A percentile compares a stretch with the other conserved stretches of the same genome.
Conservation (phyloP, 2,113 vertebrate species). For the Eurystomus gularis region DNA sequence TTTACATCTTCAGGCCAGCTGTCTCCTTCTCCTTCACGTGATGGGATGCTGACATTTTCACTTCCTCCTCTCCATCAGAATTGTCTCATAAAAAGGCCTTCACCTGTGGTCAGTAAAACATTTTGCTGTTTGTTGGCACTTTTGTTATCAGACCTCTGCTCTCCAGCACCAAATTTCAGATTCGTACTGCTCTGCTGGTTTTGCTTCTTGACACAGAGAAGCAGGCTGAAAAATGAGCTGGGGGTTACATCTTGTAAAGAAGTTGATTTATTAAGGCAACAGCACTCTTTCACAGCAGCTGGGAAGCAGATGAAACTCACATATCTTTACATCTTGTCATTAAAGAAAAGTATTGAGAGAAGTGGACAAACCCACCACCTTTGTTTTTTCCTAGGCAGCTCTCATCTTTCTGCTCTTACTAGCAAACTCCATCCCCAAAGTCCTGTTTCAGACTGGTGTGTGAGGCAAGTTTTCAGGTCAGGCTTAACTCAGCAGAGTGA, state of each 20-base stretch:
- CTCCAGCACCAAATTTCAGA: slow-evolving; percentile 43
- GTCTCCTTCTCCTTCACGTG: not conserved
- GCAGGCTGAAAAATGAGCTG: slow-evolving; percentile 29
- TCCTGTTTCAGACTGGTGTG: not conserved
- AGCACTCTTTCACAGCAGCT: not conserved
- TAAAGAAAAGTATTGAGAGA: not conserved
- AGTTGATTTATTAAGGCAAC: slow-evolving; percentile 47
- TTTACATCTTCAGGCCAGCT: not conserved
- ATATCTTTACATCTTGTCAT: not conserved
- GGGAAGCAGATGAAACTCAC: not conserved
- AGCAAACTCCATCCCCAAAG: not conserved
- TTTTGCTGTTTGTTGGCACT: not conserved
- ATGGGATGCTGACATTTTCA: not conserved
- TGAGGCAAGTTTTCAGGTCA: not conserved
- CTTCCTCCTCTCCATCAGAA: slow-evolving; percentile 38
- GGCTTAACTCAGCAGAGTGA: not conserved
- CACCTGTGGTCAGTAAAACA: slow-evolving; percentile 39
- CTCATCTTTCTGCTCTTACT: not conserved
- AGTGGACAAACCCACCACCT: not conserved
- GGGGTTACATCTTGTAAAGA: not conserved
- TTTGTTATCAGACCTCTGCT: slow-evolving; percentile 47
- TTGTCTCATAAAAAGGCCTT: slow-evolving; percentile 11
- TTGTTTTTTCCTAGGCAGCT: not conserved
- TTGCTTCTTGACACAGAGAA: slow-evolving; percentile 47
- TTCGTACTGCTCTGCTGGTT: not conserved